Evolutionary conservation across 2,888 invertebrate genomes (phyloP).

Genomic region (Phortica okadai): DNA sequence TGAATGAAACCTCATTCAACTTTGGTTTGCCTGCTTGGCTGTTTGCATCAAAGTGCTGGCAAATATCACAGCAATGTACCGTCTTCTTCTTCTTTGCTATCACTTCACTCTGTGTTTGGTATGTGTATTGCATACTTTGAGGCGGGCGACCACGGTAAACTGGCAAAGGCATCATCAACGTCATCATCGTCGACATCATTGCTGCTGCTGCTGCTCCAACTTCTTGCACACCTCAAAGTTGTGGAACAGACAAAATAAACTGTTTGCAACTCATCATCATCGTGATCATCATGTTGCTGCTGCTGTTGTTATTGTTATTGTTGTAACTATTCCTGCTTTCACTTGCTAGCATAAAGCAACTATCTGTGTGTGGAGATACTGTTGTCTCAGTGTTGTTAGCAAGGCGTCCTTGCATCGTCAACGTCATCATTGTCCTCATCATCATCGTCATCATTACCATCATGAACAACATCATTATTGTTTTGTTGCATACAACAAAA

Average conservation of each 20-base stretch:
- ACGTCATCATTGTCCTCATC: not conserved
- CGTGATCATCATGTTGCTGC: not conserved
- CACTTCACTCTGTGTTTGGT: not conserved
- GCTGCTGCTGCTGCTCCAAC: not conserved
- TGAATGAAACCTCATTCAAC: constrained; percentile 27
- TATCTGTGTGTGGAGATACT: not conserved
- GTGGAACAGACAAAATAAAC: constrained; percentile 32
- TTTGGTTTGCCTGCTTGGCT: not conserved
- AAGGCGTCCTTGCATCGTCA: constrained; percentile 19
- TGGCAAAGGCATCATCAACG: constrained; percentile 14
- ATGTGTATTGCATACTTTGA: not conserved
- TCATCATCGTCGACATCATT: not conserved
- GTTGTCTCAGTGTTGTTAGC: constrained; percentile 24
- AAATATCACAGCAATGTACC: not conserved
- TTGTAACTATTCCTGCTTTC: constrained; percentile 6
- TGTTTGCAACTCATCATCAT: constrained; percentile 19
- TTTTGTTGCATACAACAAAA: constrained; percentile 19
- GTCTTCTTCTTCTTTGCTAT: not conserved
- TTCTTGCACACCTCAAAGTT: constrained; percentile 30
- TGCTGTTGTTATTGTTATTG: not conserved
- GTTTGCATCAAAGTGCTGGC: not conserved
- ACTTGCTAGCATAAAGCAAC: not conserved
- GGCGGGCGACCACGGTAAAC: constrained; percentile 12
- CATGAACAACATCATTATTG: not conserved
- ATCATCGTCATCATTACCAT: not conserved